Evolutionary conservation across 1,140 invertebrate species (phyloP).

Genomic region (Brachystomella parvula): DNA sequence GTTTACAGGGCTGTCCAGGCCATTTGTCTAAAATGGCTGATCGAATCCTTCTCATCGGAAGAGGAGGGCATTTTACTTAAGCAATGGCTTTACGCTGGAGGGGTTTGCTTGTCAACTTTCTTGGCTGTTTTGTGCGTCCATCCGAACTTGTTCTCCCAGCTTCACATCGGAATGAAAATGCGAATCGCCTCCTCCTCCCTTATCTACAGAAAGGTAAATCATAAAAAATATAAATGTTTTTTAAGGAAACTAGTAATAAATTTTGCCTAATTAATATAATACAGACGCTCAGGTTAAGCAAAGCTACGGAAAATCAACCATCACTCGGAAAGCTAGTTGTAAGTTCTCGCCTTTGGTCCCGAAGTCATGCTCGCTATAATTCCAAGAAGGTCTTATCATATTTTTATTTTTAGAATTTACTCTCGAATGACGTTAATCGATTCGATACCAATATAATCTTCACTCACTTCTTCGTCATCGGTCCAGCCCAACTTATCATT

Average conservation of each 20-base stretch:
- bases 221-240: background rate
- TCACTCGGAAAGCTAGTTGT: slow-evolving; percentile 49
- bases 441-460: slow-evolving; percentile 49
- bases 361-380: too few relatives aligned
- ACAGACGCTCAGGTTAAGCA: slow-evolving; percentile 31
- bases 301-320: slow-evolving; percentile 45
- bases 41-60: slow-evolving; percentile 4
- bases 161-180: slow-evolving; percentile 67
- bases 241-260: background rate
- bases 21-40: slow-evolving; percentile 25
- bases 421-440: slow-evolving; percentile 48
- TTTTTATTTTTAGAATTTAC: slow-evolving; percentile 5
- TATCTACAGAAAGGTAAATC: slow-evolving; percentile 67
- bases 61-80: background rate
- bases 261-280: background rate
- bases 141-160: slow-evolving; percentile 13
- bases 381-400: background rate
- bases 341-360: too few relatives aligned
- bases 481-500: slow-evolving; percentile 45
- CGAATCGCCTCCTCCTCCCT: slow-evolving; percentile 66
- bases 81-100: slow-evolving; percentile 22
- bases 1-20: slow-evolving; percentile 8
- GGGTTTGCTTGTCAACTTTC: slow-evolving; percentile 8
- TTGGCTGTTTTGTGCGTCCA: slow-evolving; percentile 20
- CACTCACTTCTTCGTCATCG: slow-evolving; percentile 46